Base-by-base conservation (phyloP, 2,888 invertebrate species). In the Halictus quadricinctus region DNA sequence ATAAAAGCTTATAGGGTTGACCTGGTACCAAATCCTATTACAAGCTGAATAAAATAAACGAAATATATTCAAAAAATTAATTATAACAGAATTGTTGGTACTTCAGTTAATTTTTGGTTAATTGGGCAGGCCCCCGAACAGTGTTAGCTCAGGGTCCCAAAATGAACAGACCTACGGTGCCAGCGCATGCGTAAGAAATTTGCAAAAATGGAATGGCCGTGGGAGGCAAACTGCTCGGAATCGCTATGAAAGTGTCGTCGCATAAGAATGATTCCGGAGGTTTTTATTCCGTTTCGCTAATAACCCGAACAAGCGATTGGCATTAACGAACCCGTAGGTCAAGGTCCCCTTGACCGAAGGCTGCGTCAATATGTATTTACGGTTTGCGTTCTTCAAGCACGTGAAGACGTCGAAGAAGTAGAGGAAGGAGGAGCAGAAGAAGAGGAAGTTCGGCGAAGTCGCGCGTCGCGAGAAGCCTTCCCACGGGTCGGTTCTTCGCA, bases 241-340 rank as follows among this genome's bases (percentile, higher is more conserved):
- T 46, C 46, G 13, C 12, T 46, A 10, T 46, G 46, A 10, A 43
- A 43, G 43, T 43, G 43, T 43, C 8, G 46, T 46, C 46, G 54
- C 54, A 10, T n/a, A n/a, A 54, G 54, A 54, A 54, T 54, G 21
- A 54, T 54, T 54, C 50, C 50, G 50, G 50, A 21, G n/a, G n/a
- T 54, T 10, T n/a, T 10, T 3, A 54, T 54, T 54, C 8, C 54
- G 64, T 64, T 29, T 29, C 29, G 25, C 64, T 87, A 87, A 87
- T 87, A 84, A 87, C 72, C 81, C 46, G 77, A 43, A 76, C 48
- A 18, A 41, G 74, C 69, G 66, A 88, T 86, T 83, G 84, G 74
- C 72, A 72, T 80, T 83, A 83, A 88, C 81, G 83, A 85, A 80
- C 64, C 46, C 77, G 36, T 69, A 74, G 83, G 80, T 83, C 80